Evolutionary conservation across 1,140 invertebrate species (phyloP).

Genomic region (Megathymus violae): DNA sequence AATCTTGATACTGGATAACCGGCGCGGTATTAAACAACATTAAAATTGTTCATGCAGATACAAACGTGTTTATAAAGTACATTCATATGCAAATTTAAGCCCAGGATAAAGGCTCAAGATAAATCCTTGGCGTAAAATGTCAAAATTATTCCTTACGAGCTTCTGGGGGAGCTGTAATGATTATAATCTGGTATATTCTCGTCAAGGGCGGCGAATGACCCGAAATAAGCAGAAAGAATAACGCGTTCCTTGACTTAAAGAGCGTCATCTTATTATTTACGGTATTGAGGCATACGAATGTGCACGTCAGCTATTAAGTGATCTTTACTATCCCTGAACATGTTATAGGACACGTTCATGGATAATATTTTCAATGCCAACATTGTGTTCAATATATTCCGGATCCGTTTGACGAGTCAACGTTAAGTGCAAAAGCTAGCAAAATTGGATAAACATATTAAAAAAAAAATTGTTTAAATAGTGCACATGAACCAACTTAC

Average conservation of each 20-base stretch:
- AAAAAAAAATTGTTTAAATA: no score
- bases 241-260: neutral
- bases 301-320: no score
- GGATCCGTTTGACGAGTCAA: no score
- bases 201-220: constrained; percentile 20
- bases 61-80: constrained; percentile 3
- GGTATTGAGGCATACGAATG: neutral
- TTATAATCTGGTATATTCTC: constrained; percentile 20
- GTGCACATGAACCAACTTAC: no score
- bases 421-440: no score
- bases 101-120: constrained; percentile 10
- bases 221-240: constrained; percentile 12
- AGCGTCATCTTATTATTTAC: neutral
- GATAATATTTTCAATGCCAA: no score
- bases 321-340: no score
- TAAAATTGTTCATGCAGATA: constrained; percentile 11
- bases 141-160: constrained; percentile 24
- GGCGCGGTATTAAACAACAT: no score
- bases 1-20: neutral
- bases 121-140: constrained; percentile 18
- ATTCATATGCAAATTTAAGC: constrained; percentile 22
- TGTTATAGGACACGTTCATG: no score
- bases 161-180: constrained; percentile 9
- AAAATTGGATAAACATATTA: no score
- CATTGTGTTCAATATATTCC: no score